Conservation (phyloP, 2,797 vertebrate genomes). For the Sebastolobus alascanus region DNA sequence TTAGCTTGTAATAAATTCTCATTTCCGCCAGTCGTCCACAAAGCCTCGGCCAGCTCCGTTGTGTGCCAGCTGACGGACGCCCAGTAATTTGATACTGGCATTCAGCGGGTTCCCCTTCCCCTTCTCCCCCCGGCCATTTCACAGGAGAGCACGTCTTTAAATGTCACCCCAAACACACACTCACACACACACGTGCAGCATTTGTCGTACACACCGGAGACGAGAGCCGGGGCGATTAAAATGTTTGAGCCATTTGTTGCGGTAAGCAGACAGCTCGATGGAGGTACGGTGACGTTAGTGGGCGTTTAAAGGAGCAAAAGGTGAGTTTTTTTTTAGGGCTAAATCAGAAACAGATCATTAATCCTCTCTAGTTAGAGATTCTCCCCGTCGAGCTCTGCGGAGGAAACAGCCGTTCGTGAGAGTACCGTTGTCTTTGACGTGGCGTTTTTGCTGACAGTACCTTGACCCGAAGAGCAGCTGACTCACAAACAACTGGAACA, state of each 20-base stretch:
- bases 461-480: background rate
- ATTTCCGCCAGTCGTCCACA: conserved; percentile 69
- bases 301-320: background rate
- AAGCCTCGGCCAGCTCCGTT: conserved; percentile 50
- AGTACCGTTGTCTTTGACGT: background rate
- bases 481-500: background rate
- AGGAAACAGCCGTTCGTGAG: background rate
- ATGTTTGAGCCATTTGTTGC: conserved; percentile 48
- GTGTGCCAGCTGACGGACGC: conserved; percentile 68
- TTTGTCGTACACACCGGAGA: conserved; percentile 42
- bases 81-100: conserved; percentile 80
- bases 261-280: background rate
- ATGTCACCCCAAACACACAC: conserved; percentile 73
- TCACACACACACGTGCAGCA: conserved; percentile 16
- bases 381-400: background rate
- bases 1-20: conserved; percentile 83
- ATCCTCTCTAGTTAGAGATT: background rate
- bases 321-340: conserved; percentile 10
- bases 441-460: conserved; percentile 3
- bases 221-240: conserved; percentile 39
- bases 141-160: conserved; percentile 75
- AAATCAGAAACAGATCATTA: background rate
- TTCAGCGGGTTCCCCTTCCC: conserved; percentile 56
- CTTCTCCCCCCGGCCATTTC: conserved; percentile 57
- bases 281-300: background rate